phyloP scores from a whole-genome alignment of 2,113 vertebrate species.

The Thinocorus orbignyianus region DNA sequence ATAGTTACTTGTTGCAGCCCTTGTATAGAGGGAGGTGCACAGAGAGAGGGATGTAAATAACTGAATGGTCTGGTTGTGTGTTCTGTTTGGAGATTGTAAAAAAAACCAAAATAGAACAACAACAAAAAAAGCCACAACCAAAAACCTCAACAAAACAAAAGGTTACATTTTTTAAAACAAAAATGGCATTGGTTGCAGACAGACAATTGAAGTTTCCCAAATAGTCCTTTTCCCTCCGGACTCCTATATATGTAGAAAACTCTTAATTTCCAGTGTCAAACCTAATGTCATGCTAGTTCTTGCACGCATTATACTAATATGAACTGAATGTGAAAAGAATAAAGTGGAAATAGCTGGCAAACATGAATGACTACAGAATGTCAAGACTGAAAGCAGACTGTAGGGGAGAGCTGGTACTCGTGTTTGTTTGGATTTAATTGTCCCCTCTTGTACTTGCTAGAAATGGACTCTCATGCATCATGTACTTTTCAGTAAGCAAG shows the following conservation, averaged over 20 bases:
- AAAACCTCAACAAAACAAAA: not conserved
- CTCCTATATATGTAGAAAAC: not conserved
- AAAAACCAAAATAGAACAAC: no score
- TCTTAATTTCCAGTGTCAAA: not conserved
- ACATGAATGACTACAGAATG: not conserved
- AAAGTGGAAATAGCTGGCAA: not conserved
- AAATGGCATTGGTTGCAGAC: not conserved
- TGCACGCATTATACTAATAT: not conserved
- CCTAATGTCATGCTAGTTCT: not conserved
- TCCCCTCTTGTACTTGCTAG: not conserved
- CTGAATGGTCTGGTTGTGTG: not conserved
- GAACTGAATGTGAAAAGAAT: not conserved
- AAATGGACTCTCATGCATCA: accelerated
- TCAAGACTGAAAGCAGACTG: not conserved
- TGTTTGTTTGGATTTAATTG: not conserved
- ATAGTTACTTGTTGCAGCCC: not conserved
- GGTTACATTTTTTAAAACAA: not conserved
- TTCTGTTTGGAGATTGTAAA: not conserved
- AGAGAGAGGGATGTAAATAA: not conserved
- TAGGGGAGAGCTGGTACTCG: not conserved
- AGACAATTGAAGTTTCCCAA: not conserved
- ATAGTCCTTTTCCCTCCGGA: not conserved
- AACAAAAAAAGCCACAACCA: no score
- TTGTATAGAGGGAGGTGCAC: not conserved
- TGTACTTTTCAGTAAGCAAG: not conserved